Evolutionary conservation across 2,888 invertebrate genomes (phyloP), one percentile per base, ranked within the genome.

Genomic region (Drosophila recens): DNA sequence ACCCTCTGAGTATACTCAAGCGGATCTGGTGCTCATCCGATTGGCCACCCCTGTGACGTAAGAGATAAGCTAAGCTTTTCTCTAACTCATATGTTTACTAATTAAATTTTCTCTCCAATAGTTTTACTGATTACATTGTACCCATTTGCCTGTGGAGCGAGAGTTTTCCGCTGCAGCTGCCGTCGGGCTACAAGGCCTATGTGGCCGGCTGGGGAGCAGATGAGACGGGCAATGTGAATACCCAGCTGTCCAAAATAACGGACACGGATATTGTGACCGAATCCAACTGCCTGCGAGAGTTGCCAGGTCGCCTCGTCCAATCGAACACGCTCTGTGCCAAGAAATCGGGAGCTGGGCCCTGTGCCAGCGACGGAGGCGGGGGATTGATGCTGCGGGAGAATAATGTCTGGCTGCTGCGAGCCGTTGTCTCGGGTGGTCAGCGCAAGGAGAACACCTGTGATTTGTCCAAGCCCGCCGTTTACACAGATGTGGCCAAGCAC

Each of bases 401-500:
- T 40, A 91, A 91, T 8, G 86, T 90, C 38, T 94, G 93, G 93
- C 74, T 89, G 40, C 77, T 94, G n/a, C 90, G 93, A 43, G 94
- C 94, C 2, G 89, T 94, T 34, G 93, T 94, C 3, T 93, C 94
- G 0, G 91, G 93, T 5, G 93, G 93, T 0, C 72, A 72, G 23
- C 10, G 11, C 0, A 64, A 67, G 36, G 48, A 57, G 20, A 92
- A 93, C 56, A 91, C 86, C 56, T 96, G 96, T 83, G 94, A 95
- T 86, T 93, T 95, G 0, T 90, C 93, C 34, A 93, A 95, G 76
- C 96, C 94, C 78, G 91, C 95, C 1, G 93, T 96, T 10, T 96
- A 95, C 82, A 95, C 94, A 0, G 96, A 96, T 82, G 91, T 94
- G 27, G 94, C 95, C 2, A 93, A 94, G 80, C 94, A 94, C 80